Evolutionary conservation across 2,797 vertebrate genomes (phyloP).

Genomic region (Spinus olivaceus): DNA sequence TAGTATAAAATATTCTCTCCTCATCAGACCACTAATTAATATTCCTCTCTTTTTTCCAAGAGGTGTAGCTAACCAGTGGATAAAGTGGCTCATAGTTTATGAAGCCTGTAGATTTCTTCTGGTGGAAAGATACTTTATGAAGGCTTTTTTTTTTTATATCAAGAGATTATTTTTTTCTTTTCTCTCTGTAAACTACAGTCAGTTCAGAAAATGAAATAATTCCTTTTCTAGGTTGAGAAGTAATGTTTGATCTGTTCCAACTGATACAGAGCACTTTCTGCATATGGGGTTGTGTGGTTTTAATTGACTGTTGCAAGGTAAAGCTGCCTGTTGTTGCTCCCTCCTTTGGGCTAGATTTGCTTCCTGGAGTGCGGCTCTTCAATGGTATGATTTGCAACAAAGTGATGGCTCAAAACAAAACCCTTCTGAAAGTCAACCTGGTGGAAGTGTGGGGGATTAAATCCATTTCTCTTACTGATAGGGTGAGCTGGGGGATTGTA

Average conservation of each 20-base stretch:
- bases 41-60: not conserved
- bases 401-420: not conserved
- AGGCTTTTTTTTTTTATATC: not conserved
- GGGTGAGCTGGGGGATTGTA: not conserved
- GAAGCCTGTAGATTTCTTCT: not conserved
- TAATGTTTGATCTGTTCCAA: not conserved
- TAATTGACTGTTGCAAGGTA: not conserved
- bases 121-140: not conserved
- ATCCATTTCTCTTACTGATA: not conserved
- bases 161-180: not conserved
- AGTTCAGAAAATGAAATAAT: not conserved
- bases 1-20: not conserved
- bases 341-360: not conserved
- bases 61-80: not conserved
- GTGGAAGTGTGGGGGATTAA: not conserved
- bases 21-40: not conserved
- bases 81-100: not conserved
- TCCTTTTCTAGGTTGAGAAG: not conserved
- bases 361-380: not conserved
- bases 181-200: not conserved
- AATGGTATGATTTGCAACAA: not conserved
- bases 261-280: not conserved
- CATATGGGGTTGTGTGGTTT: accelerated
- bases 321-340: not conserved
- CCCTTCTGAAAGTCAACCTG: not conserved